These are phyloP conservation scores for Erpetoichthys calabaricus DNA, from an alignment of 2,797 vertebrate genomes.

Conservation along the genomic window DNA sequence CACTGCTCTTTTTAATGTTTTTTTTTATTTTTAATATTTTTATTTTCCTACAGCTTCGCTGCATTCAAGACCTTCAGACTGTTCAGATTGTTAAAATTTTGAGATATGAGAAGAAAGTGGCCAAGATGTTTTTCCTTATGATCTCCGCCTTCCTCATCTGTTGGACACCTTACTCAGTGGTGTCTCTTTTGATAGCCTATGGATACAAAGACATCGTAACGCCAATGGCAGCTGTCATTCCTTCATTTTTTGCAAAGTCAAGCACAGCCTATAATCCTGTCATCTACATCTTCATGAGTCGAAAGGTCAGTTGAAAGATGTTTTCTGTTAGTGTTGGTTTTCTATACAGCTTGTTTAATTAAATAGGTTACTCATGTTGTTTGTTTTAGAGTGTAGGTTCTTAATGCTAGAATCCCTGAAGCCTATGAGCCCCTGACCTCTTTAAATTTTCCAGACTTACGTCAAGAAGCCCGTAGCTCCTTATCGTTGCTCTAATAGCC, in stretches of 20 bases:
- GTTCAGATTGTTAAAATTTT: conserved; percentile 74
- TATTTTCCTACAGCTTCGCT: conserved; percentile 52
- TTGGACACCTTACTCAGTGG: conserved; percentile 76
- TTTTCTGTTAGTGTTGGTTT: too few relatives aligned
- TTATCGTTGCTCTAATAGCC: too few relatives aligned
- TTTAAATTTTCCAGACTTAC: too few relatives aligned
- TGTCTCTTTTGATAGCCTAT: conserved; percentile 72
- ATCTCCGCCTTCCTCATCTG: conserved; percentile 72
- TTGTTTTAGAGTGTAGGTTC: too few relatives aligned
- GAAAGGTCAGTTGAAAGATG: conserved; percentile 55
- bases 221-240: conserved; percentile 66
- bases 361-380: too few relatives aligned
- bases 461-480: too few relatives aligned
- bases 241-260: conserved; percentile 80
- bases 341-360: too few relatives aligned
- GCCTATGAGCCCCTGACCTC: too few relatives aligned
- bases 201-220: conserved; percentile 61
- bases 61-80: conserved; percentile 76
- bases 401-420: too few relatives aligned
- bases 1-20: too few relatives aligned
- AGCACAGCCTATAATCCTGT: conserved; percentile 78
- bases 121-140: conserved; percentile 81
- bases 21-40: conserved; percentile 3
- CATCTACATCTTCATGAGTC: conserved; percentile 82
- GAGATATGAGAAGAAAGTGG: conserved; percentile 79